Percentiles rank a stretch among this genome's conserved stretches.
These are phyloP conservation scores for Trilocha varians DNA, from an alignment of 2,888 invertebrate genomes.

Conservation along the genomic window DNA sequence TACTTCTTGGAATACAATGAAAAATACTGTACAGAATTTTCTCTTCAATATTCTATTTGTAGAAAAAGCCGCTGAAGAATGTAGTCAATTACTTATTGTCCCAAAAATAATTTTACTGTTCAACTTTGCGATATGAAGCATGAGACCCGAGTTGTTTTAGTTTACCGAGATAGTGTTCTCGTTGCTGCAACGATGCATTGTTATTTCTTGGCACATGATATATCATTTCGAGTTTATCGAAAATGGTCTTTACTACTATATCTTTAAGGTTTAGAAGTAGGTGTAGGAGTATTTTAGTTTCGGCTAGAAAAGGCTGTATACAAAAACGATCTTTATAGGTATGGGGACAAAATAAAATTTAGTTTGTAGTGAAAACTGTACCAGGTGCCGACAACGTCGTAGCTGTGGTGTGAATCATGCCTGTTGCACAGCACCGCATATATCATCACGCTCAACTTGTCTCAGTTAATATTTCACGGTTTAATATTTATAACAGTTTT, in stretches of 20 bases:
- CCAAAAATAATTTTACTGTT: conserved; percentile 21
- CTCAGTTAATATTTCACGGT: conserved; percentile 31
- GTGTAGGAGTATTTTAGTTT: conserved; percentile 41
- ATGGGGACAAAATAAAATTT: conserved; percentile 21
- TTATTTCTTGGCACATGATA: conserved; percentile 60
- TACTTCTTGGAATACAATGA: neutral
- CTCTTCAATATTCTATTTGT: too few species aligned
- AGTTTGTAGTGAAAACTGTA: conserved; percentile 18
- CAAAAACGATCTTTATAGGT: conserved; percentile 22
- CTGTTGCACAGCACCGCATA: conserved; percentile 54
- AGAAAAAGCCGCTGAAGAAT: too few species aligned
- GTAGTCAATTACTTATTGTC: conserved; percentile 12
- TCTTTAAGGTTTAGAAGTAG: conserved; percentile 35
- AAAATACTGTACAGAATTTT: too few species aligned
- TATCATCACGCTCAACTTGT: conserved; percentile 54
- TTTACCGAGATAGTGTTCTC: conserved; percentile 52
- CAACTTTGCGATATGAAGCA: conserved; percentile 40
- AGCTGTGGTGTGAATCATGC: conserved; percentile 56
- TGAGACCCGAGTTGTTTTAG: conserved; percentile 44
- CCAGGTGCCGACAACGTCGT: conserved; percentile 52
- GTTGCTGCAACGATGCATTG: conserved; percentile 49
- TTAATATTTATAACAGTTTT: conserved; percentile 2
- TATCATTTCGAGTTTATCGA: conserved; percentile 32
- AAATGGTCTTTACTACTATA: conserved; percentile 43
- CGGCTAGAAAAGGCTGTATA: conserved; percentile 9